Percentiles rank a stretch among this genome's conserved stretches.
phyloP scores from a whole-genome alignment of 2,888 invertebrate species.

The Tolmerus cingulatus region DNA sequence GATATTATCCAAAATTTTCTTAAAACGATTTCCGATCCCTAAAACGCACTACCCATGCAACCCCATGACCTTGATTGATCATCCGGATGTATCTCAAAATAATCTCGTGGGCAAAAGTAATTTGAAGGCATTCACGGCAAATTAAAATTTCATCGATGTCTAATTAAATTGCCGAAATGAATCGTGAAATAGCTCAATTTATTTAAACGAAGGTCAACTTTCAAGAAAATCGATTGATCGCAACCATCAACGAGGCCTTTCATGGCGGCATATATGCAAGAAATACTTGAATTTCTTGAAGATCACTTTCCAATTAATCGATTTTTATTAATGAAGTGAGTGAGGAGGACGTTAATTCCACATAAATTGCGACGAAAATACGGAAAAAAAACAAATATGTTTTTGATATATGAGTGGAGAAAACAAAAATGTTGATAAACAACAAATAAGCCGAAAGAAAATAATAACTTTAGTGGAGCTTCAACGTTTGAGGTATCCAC shows the following conservation, averaged over 20 bases:
- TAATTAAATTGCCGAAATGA: neutral
- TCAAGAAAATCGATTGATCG: neutral
- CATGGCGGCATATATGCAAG: neutral
- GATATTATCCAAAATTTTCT: neutral
- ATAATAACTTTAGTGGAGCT: neutral
- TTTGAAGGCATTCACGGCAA: neutral
- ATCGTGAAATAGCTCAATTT: slow-evolving; percentile 13
- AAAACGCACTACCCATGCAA: neutral
- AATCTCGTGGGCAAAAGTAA: neutral
- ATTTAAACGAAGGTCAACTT: neutral
- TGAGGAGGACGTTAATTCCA: neutral
- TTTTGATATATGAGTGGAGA: neutral
- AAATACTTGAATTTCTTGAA: neutral
- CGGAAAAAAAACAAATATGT: neutral
- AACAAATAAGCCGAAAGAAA: neutral
- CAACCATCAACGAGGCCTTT: neutral
- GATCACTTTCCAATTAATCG: neutral
- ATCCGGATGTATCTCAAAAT: neutral
- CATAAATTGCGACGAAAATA: neutral
- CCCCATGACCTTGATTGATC: neutral
- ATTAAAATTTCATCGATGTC: slow-evolving; percentile 12
- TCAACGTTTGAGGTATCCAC: neutral
- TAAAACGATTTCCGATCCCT: neutral
- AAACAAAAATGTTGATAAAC: neutral
- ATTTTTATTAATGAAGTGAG: neutral